Conservation (phyloP, 2,888 invertebrate species). For the Sphinx pinastri region DNA sequence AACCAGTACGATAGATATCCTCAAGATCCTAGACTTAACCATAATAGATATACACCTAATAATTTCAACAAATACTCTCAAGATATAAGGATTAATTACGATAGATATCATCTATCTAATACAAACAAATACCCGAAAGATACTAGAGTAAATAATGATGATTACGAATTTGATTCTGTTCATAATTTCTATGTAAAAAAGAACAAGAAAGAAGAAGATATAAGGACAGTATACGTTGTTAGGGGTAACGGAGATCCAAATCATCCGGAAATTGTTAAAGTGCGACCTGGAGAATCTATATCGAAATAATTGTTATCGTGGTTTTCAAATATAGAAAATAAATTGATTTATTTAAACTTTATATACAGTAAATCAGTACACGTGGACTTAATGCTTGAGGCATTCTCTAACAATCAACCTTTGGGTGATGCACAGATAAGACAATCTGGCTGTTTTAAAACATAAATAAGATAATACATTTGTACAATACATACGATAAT, state of each 20-base stretch:
- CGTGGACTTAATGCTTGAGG: no score
- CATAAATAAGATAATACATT: no score
- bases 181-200: constrained; percentile 50
- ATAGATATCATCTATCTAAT: constrained; percentile 24
- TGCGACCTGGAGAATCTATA: constrained; percentile 60
- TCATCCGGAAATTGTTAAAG: constrained; percentile 70
- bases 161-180: constrained; percentile 49
- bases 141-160: constrained; percentile 37
- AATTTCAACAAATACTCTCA: neutral
- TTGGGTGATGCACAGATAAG: no score
- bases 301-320: constrained; percentile 27
- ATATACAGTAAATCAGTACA: no score
- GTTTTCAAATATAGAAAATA: no score
- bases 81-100: constrained; percentile 6
- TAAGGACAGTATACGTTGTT: constrained; percentile 69
- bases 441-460: no score
- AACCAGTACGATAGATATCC: constrained; percentile 8
- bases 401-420: no score
- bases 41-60: constrained; percentile 26
- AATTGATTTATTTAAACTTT: no score
- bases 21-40: constrained; percentile 12
- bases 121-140: constrained; percentile 19
- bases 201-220: constrained; percentile 44
- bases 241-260: constrained; percentile 78
- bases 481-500: no score